Evolutionary conservation across 2,113 vertebrate species (phyloP), one percentile per base, ranked within the genome.

Genomic region (Triplophysa tibetana): DNA sequence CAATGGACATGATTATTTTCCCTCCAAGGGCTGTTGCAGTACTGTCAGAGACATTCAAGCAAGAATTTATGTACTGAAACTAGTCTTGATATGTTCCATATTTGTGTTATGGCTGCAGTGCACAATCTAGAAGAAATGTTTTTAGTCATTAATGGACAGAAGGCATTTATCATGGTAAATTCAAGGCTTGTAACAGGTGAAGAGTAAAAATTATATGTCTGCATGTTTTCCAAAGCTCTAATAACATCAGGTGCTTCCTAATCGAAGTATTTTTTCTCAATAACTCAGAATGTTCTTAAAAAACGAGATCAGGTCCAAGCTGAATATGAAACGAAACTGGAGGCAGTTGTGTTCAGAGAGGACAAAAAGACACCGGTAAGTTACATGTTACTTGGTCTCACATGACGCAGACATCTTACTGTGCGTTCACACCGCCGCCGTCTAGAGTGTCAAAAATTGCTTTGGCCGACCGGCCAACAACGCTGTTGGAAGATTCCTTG

Each of bases 281-380:
- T 63, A 8, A 29, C 62, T 0, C 84, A 99, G 98, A 96, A 91
- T 17, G 98, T 99, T 14, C 75, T 99, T 88, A 96, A 95, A 93
- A 99, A 97, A 90, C 92, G 98, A 83, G 98, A 99, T 86, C 96
- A 98, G 81, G 95, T 95, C 76, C 98, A 99, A 91, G 98, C 96
- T 0, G 98, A 99, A 81, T 99, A 98, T 9, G 98, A 99, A 90
- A 92, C 95, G 81, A 96, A 96, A 84, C 89, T 98, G 76, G 98
- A 99, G 90, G 94, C 95, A 2, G 94, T 95, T 75, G 88, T 94
- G 43, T 89, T 97, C 65, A 94, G 94, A 77, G 96, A 93, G 88
- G 97, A 99, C 83, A 96, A 98, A 50, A 94, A 92, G 72, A 95
- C 94, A 64, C 95, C 95, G 82, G 98, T 99, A 85, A 94, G 94